These are phyloP conservation scores for Atlantisia rogersi DNA, from an alignment of 2,113 vertebrate genomes.

Conservation along the genomic window DNA sequence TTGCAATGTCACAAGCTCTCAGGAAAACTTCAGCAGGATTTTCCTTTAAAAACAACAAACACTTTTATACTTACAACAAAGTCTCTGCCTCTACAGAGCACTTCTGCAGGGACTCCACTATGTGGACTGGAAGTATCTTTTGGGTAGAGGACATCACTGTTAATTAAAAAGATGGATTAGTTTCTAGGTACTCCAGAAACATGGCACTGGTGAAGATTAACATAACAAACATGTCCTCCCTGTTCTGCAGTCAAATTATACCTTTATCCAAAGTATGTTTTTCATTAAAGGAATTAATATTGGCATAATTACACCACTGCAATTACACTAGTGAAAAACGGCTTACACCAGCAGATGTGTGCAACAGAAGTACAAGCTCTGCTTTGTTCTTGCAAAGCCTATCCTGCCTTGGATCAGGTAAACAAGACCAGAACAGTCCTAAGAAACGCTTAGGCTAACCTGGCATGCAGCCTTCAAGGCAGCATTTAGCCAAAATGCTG, in stretches of 20 bases:
- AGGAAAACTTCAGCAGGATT: not conserved
- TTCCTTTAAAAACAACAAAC: not conserved
- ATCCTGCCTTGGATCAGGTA: not conserved
- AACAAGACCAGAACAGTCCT: not conserved
- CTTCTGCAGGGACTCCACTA: slow-evolving; percentile 93
- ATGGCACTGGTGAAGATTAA: not conserved
- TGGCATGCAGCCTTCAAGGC: not conserved
- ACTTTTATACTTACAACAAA: slow-evolving; percentile 87
- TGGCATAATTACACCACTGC: not conserved
- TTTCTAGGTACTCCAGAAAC: not conserved
- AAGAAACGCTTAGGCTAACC: not conserved
- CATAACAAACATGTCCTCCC: not conserved
- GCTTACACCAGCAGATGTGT: slow-evolving; percentile 26
- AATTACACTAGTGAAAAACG: slow-evolving; percentile 33
- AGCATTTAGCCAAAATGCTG: slow-evolving; percentile 19
- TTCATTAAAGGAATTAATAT: slow-evolving; percentile 47
- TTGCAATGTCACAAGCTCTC: not conserved
- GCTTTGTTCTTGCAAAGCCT: slow-evolving; percentile 47
- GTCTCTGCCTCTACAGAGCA: slow-evolving; percentile 94
- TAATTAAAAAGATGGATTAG: slow-evolving; percentile 31
- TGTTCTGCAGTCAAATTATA: slow-evolving; percentile 40
- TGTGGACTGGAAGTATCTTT: slow-evolving; percentile 95
- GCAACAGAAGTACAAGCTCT: not conserved
- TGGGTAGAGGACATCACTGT: slow-evolving; percentile 94
- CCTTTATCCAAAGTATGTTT: not conserved